Evolutionary conservation across 2,888 invertebrate genomes (phyloP), one percentile per base, ranked within the genome.

Genomic region (Temnothorax unifasciatus): DNA sequence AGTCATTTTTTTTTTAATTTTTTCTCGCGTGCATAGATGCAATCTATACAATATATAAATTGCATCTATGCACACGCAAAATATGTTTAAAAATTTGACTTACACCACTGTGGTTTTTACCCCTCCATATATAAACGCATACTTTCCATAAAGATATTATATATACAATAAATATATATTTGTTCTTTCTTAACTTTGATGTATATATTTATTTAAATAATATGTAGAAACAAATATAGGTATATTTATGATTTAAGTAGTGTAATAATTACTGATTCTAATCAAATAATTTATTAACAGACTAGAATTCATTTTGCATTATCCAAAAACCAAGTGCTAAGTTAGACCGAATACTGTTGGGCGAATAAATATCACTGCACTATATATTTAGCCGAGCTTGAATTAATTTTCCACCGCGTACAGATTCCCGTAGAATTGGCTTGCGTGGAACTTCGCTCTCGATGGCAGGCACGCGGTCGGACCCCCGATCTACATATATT

Each of bases 391-490:
- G 15, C 3, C 5, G 25, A 41, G 44, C 34, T 44, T n/a, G 44
- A 57, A 77, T 57, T 64, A n/a, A 71, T 71, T 59, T 69, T 71
- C 52, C 15, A n/a, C n/a, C 44, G 15, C 47, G 13, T 57, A 44
- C 11, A 34, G 21, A 44, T 57, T 75, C 57, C 52, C 21, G 47
- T 18, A 57, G 66, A 83, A 76, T 87, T 79, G 64, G 34, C 41
- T 41, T 38, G 21, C 52, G 29, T 74, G 59, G 68, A 84, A 86
- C 86, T 89, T 87, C 85, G 82, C 87, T 89, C 77, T 86, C 85
- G 76, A 85, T 54, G 50, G n/a, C 47, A 83, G 47, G 69, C 69
- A 61, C 63, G 74, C 71, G 69, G 63, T 69, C 34, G 69, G 54
- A 34, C n/a, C 29, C 69, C 25, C 83, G 86, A 79, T 84, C 79